These are phyloP conservation scores for Micronycteris hirsuta DNA, from an alignment of 2,113 vertebrate genomes.

Conservation along the genomic window DNA sequence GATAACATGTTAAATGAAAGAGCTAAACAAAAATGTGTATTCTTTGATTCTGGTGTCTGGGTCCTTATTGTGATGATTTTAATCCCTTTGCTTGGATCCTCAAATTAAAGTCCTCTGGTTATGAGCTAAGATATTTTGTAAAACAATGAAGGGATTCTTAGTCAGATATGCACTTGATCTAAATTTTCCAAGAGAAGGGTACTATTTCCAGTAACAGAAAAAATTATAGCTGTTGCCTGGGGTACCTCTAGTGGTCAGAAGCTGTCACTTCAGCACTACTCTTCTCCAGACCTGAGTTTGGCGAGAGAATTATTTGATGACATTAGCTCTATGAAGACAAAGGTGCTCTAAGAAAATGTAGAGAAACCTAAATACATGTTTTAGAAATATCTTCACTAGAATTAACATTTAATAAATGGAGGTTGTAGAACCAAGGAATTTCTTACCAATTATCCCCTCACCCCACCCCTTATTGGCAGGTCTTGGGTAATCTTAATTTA, in stretches of 20 bases:
- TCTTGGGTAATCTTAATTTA: neutral
- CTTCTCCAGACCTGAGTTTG: neutral
- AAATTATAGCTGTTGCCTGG: conserved; percentile 36
- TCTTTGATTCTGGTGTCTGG: conserved; percentile 17
- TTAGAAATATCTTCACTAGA: neutral
- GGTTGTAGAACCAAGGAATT: neutral
- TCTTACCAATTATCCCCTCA: neutral
- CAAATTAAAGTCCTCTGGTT: neutral
- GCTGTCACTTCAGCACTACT: neutral
- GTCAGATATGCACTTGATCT: conserved; percentile 22
- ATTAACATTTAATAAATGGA: neutral
- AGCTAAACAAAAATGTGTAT: neutral
- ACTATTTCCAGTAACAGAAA: neutral
- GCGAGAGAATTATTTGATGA: neutral
- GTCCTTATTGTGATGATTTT: neutral
- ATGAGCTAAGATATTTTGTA: neutral
- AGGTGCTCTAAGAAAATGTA: neutral
- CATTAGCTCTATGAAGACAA: neutral
- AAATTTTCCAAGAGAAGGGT: conserved; percentile 5
- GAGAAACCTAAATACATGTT: neutral
- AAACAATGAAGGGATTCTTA: conserved; percentile 34
- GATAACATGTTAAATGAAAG: neutral
- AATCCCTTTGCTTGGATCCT: conserved; percentile 18
- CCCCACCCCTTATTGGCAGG: neutral
- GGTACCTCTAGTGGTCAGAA: conserved; percentile 67